Evolutionary conservation across 2,888 invertebrate genomes (phyloP).

Genomic region (Acanthacorydalis orientalis): DNA sequence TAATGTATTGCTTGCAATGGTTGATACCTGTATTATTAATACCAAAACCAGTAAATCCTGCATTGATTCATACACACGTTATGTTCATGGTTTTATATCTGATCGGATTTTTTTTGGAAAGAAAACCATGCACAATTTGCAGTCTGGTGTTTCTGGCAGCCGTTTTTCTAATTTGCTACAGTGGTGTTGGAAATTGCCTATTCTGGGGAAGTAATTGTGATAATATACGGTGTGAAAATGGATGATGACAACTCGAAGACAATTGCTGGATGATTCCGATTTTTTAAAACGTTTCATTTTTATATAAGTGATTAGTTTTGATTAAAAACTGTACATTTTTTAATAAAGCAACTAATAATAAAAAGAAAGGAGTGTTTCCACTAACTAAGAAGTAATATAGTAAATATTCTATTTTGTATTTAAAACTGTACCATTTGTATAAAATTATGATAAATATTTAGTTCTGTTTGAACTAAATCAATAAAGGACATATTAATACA

Average conservation of each 20-base stretch:
- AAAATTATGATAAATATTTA: too few species aligned
- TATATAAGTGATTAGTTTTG: too few species aligned
- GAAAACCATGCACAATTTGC: conserved; percentile 96
- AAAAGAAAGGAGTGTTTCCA: too few species aligned
- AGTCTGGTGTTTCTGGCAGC: conserved; percentile 87
- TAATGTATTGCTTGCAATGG: conserved; percentile 95
- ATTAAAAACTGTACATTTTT: too few species aligned
- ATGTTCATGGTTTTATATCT: conserved; percentile 95
- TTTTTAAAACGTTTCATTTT: too few species aligned
- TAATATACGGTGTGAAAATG: conserved; percentile 5
- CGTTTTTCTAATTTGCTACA: conserved; percentile 88
- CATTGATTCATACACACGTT: conserved; percentile 86
- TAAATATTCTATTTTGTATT: too few species aligned
- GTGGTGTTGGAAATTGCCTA: conserved; percentile 87
- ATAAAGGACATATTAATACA: too few species aligned
- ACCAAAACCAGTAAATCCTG: conserved; percentile 95
- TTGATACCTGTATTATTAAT: conserved; percentile 91
- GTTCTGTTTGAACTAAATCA: too few species aligned
- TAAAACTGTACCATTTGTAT: too few species aligned
- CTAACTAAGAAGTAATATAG: too few species aligned
- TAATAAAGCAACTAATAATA: too few species aligned
- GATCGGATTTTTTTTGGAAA: conserved; percentile 90
- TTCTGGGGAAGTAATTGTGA: conserved; percentile 79
- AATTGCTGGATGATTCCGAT: not conserved
- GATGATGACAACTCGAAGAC: not conserved